Evolutionary conservation across 2,888 invertebrate genomes (phyloP).

Genomic region (Drosophila formosana): DNA sequence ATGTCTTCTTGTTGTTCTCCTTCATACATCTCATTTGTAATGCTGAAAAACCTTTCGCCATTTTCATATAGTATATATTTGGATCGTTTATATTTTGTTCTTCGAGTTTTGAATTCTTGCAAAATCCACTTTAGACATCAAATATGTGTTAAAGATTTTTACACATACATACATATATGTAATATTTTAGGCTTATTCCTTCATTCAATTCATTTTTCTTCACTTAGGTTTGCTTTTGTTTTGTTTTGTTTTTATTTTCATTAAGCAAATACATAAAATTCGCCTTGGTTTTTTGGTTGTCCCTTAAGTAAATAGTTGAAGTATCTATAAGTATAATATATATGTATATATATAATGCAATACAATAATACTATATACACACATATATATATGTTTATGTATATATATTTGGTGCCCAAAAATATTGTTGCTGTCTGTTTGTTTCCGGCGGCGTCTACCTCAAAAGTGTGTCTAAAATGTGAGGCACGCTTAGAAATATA

Average conservation of each 20-base stretch:
- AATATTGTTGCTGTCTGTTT: constrained; percentile 71
- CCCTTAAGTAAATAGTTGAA: constrained; percentile 39
- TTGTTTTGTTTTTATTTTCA: neutral
- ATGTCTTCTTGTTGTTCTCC: constrained; percentile 28
- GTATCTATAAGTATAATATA: constrained; percentile 24
- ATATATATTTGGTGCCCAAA: constrained; percentile 74
- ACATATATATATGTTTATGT: constrained; percentile 36
- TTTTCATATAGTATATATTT: constrained; percentile 1
- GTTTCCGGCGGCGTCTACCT: constrained; percentile 31
- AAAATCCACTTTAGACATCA: constrained; percentile 20
- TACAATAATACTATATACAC: constrained; percentile 26
- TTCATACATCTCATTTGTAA: constrained; percentile 26
- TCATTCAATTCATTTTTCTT: neutral
- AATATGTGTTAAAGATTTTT: constrained; percentile 5
- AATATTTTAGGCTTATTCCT: neutral
- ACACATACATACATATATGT: neutral
- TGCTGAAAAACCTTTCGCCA: constrained; percentile 31
- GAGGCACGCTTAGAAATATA: constrained; percentile 59
- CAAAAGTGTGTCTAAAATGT: constrained; percentile 56
- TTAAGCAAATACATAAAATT: constrained; percentile 21
- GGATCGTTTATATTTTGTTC: neutral
- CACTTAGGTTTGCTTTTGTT: neutral
- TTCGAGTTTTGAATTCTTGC: neutral
- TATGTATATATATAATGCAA: constrained; percentile 37
- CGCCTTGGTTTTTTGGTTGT: constrained; percentile 12